Conservation (phyloP, 2,888 invertebrate species). For the Amblyteles armatorius region DNA sequence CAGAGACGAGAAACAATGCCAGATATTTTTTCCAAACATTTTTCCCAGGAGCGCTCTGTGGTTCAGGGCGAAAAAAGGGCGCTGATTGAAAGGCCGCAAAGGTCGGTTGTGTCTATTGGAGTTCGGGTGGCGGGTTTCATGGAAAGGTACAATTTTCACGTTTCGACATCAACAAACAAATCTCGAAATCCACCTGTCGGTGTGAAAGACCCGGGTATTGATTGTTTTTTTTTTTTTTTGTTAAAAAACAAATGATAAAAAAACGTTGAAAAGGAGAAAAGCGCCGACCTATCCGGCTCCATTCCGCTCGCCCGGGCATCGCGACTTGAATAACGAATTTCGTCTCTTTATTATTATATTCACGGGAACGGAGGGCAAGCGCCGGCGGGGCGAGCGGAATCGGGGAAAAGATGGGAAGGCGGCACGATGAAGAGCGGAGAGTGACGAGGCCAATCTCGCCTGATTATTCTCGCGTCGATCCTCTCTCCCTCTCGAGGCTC, state of each 20-base stretch:
- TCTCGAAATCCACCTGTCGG: neutral
- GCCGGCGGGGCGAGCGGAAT: neutral
- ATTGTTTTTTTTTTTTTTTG: constrained; percentile 32
- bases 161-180: neutral
- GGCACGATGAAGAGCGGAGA: constrained; percentile 3
- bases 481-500: constrained; percentile 3
- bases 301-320: constrained; percentile 19
- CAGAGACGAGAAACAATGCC: neutral
- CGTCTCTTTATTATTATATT: constrained; percentile 49
- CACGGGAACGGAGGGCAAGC: constrained; percentile 10
- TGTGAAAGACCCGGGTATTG: neutral
- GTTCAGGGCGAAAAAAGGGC: too few relatives aligned
- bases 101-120: neutral
- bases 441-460: constrained; percentile 59
- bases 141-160: neutral
- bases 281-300: neutral
- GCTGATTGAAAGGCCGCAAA: neutral
- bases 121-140: neutral
- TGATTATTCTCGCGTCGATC: constrained; percentile 53
- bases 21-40: neutral
- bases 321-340: constrained; percentile 62
- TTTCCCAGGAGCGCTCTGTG: neutral
- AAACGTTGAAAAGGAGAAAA: neutral
- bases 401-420: neutral
- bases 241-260: neutral